Evolutionary conservation across 2,797 vertebrate genomes (phyloP).

Genomic region (Gymnoscopelus microlampas): DNA sequence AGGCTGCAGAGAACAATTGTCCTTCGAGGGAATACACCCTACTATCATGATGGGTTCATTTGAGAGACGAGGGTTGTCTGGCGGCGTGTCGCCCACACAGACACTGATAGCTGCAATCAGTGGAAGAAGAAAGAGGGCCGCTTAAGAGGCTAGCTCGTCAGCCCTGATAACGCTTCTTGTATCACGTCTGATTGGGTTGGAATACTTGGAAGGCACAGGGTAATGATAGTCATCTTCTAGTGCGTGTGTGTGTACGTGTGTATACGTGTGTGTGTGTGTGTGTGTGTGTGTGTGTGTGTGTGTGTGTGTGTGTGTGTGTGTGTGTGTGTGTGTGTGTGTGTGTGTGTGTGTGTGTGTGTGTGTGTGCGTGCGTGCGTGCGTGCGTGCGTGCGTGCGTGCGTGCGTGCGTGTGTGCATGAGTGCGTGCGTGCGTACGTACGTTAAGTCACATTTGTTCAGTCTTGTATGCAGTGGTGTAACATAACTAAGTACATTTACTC

Average conservation of each 20-base stretch:
- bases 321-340: constrained; percentile 3
- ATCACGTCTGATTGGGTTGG: constrained; percentile 73
- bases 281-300: constrained; percentile 12
- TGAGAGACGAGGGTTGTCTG: constrained; percentile 46
- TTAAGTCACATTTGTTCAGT: too few relatives aligned
- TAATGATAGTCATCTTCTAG: constrained; percentile 57
- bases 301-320: constrained; percentile 2
- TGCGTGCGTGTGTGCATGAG: background rate
- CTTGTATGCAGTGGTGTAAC: too few relatives aligned
- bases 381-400: constrained; percentile 6
- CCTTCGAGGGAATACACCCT: too few relatives aligned
- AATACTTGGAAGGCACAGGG: constrained; percentile 61
- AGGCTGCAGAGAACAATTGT: too few relatives aligned
- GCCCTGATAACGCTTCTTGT: constrained; percentile 61
- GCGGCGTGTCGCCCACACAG: constrained; percentile 59
- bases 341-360: background rate
- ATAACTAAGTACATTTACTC: too few relatives aligned
- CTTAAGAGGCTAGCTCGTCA: constrained; percentile 70
- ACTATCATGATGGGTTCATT: constrained; percentile 41
- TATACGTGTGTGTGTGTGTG: background rate
- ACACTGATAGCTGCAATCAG: constrained; percentile 75
- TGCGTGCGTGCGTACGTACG: background rate
- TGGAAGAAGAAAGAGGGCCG: constrained; percentile 55
- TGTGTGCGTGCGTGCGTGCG: constrained; percentile 8
- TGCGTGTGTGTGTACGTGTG: constrained; percentile 10